Base-by-base conservation (phyloP, 2,113 vertebrate genomes). In the Cheilinus undulatus region DNA sequence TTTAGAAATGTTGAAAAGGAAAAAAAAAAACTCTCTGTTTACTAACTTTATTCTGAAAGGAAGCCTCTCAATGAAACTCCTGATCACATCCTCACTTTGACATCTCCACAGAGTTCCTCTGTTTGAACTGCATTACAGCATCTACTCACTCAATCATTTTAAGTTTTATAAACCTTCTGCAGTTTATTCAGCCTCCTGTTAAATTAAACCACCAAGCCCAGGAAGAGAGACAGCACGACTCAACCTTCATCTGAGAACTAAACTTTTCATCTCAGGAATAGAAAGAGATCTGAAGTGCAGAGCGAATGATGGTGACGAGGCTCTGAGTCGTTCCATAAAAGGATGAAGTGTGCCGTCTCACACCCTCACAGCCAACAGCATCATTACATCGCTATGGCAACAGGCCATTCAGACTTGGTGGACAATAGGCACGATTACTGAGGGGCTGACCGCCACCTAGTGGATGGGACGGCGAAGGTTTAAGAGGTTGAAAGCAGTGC, bases 321-420 rank as follows among this genome's bases (percentile, higher is more conserved):
- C 59, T 66, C 67, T 64, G 45, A 51, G 17, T 50, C 36, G 58
- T 17, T 78, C 85, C 89, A 88, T 86, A 87, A 76, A 89, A 83
- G 83, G 89, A 78, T 61, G 52, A 63, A 79, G 23, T 60, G 69
- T 38, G 45, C 4, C 27, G 52, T 52, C 53, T 76, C 22, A 15
- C 61, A 68, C 80, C 43, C 59, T 56, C 49, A 40, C n/a, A 78
- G 49, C 46, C 68, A 77, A 68, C 59, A 66, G 86, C 84, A 81
- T 91, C 88, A 88, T 64, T 57, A 26, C 49, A 68, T 91, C 75
- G 48, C 91, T 78, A 89, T 89, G 43, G 85, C 78, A 92, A 91
- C 89, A 83, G 27, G 63, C 26, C 53, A 49, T 57, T 73, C 38
- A 59, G 30, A 38, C 52, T 19, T 22, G 26, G 20, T 48, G 23